Evolutionary conservation across 2,888 invertebrate species (phyloP), one percentile per base, ranked within the genome.

Genomic region (Cosmia trapezina): DNA sequence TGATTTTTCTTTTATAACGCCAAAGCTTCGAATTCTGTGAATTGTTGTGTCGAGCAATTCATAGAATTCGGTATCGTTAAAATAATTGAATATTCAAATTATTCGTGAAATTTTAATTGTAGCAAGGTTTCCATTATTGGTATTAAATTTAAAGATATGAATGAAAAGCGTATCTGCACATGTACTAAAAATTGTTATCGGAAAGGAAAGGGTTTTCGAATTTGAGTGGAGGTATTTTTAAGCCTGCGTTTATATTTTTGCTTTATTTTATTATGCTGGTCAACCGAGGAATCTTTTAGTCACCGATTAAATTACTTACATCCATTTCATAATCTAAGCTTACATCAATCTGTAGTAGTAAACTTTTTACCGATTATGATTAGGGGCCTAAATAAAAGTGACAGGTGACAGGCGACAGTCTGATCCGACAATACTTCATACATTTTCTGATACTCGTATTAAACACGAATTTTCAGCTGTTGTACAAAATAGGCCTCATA

Each of bases 1-100:
- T 22, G 59, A n/a, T n/a, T n/a, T 17, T 73, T 73, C 33, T 61
- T 66, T 62, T 60, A 17, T 71, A 54, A 28, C n/a, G 22, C 12
- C 12, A n/a, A 57, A 47, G 11, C 43, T 53, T 17, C 28, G 14
- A 62, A 73, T n/a, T 45, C 43, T 19, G 51, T 54, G 22, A 78
- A 61, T 47, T 65, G 54, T 61, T 78, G 19, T 61, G 6, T 4
- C 28, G n/a, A 53, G 33, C 33, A 70, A 76, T 70, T 60, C n/a
- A 54, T n/a, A 70, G 7, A 54, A 64, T 76, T 76, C 37, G 19
- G n/a, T 49, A 28, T 70, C 33, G 54, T 22, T 56, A 28, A 47
- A 9, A 6, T n/a, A 64, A 77, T n/a, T 64, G 47, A 70, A 70
- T 76, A 77, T 60, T 53, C 17, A 43, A 43, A 63, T 59, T 49